A percentile compares a stretch with the other conserved stretches of the same genome.
These are phyloP conservation scores for Montipora capricornis DNA, from an alignment of 64 coral and sea anemone genomes.

Conservation along the genomic window DNA sequence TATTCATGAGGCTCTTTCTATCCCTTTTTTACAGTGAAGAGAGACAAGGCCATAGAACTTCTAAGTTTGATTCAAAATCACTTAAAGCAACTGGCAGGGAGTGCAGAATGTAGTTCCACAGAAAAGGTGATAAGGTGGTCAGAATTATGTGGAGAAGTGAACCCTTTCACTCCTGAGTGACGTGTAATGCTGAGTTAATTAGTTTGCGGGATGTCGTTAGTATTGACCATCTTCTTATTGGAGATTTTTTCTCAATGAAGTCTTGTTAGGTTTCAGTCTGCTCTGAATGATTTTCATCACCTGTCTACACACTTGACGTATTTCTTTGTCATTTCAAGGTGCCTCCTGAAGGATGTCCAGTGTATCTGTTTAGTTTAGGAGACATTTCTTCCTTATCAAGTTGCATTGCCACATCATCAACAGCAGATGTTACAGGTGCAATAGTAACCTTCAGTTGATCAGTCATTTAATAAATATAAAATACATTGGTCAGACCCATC, in stretches of 20 bases:
- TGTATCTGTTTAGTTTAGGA: constrained; percentile 10
- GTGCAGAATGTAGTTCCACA: background rate
- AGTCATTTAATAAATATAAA: background rate
- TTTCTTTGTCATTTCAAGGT: background rate
- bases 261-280: too few relatives aligned
- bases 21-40: background rate
- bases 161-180: too few relatives aligned
- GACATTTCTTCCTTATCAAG: background rate
- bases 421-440: constrained; percentile 19
- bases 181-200: too few relatives aligned
- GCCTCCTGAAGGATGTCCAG: background rate
- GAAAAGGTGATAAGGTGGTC: background rate
- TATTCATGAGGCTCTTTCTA: background rate
- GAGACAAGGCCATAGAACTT: background rate
- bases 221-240: too few relatives aligned
- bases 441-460: background rate
- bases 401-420: constrained; percentile 5
- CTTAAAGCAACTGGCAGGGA: background rate
- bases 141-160: background rate
- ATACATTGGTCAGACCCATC: too few relatives aligned
- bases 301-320: background rate
- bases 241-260: too few relatives aligned
- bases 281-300: too few relatives aligned
- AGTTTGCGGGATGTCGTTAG: too few relatives aligned
- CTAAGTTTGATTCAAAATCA: constrained; percentile 17